A percentile compares a stretch with the other conserved stretches of the same genome.
phyloP scores from a whole-genome alignment of 2,888 invertebrate genomes.

The Habrosyne pyritoides region DNA sequence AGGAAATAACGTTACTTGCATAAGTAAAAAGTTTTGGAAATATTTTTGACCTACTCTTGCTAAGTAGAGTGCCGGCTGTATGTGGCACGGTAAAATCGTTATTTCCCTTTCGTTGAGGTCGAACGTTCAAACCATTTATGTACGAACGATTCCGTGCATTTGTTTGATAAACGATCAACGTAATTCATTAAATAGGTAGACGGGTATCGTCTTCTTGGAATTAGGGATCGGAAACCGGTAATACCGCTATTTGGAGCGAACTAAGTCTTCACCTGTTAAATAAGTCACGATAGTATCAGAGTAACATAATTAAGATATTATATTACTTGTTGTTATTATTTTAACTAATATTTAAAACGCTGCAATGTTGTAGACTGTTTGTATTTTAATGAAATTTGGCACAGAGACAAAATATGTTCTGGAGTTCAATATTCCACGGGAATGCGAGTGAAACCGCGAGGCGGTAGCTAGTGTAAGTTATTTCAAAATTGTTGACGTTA shows the following conservation, averaged over 20 bases:
- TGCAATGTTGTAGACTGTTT: no score
- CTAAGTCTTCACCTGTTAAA: not conserved
- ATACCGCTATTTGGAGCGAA: not conserved
- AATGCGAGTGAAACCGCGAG: no score
- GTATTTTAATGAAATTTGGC: no score
- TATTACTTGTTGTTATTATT: no score
- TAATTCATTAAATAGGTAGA: not conserved
- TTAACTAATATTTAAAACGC: no score
- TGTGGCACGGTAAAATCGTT: not conserved
- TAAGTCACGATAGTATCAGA: not conserved
- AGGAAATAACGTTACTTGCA: not conserved
- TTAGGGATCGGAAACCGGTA: not conserved
- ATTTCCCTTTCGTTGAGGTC: slow-evolving; percentile 2
- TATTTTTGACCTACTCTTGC: not conserved
- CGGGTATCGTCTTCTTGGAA: not conserved
- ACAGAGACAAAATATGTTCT: no score
- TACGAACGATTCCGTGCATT: not conserved
- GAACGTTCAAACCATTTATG: not conserved
- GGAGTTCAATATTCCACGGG: no score
- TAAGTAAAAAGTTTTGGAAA: not conserved
- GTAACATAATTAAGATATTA: not conserved
- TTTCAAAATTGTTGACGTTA: not conserved
- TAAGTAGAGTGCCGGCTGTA: not conserved
- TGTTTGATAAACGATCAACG: not conserved
- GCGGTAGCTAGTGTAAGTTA: no score